Evolutionary conservation across 2,113 vertebrate genomes (phyloP).

Genomic region (Thymallus thymallus): DNA sequence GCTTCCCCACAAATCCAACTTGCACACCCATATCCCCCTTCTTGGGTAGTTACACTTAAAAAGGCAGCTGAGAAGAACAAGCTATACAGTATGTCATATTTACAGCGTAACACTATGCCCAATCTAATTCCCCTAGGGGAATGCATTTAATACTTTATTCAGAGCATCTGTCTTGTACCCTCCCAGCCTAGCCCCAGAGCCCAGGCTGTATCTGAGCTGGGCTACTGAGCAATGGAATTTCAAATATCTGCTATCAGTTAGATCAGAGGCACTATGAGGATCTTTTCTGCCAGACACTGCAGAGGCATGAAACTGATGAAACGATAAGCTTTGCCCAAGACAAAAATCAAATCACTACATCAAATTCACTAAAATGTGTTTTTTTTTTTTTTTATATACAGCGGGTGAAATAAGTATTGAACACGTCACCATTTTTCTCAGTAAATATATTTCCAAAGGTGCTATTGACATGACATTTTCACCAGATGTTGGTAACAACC

Average conservation of each 20-base stretch:
- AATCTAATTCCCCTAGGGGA: background rate
- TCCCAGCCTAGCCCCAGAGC: background rate
- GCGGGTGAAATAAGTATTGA: no score
- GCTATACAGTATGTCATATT: conserved; percentile 31
- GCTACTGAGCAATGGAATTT: conserved; percentile 43
- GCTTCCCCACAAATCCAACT: background rate
- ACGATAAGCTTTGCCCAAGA: conserved; percentile 50
- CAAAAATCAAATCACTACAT: conserved; percentile 44
- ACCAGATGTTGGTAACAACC: no score
- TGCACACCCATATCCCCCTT: background rate
- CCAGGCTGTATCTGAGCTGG: conserved; percentile 4
- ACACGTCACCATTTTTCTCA: no score
- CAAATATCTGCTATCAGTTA: conserved; percentile 46
- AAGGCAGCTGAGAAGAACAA: conserved; percentile 31
- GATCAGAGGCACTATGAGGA: conserved; percentile 38
- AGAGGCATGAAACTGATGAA: conserved; percentile 49
- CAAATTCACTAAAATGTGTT: conserved; percentile 22
- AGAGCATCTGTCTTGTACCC: no score
- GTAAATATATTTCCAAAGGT: no score
- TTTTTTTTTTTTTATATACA: no score
- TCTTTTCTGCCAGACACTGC: conserved; percentile 41
- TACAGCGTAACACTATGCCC: conserved; percentile 20
- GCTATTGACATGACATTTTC: no score
- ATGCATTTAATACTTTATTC: background rate
- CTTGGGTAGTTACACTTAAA: background rate